Conservation (phyloP, 2,888 invertebrate genomes). For the Eupithecia dodoneata region DNA sequence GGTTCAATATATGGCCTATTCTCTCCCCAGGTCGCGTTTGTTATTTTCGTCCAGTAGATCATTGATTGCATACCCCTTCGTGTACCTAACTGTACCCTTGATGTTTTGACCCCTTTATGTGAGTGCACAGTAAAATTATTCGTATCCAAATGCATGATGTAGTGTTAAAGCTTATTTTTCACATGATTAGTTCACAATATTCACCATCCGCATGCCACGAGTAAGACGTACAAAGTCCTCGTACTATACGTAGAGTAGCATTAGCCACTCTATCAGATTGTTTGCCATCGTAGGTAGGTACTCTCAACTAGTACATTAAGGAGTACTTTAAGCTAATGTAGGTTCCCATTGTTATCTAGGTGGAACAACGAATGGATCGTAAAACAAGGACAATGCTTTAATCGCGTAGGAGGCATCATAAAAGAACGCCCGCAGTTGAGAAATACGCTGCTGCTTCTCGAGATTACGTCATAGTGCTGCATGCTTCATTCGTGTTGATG, state of each 20-base stretch:
- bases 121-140: slow-evolving; percentile 38
- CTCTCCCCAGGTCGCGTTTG: not conserved
- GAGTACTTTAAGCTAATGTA: slow-evolving; percentile 30
- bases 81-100: slow-evolving; percentile 1
- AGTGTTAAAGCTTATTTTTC: slow-evolving; percentile 39
- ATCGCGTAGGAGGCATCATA: slow-evolving; percentile 26
- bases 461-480: slow-evolving; percentile 36
- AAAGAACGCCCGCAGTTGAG: slow-evolving; percentile 29
- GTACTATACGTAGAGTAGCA: slow-evolving; percentile 8
- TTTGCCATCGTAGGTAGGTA: slow-evolving; percentile 27
- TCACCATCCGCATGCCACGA: slow-evolving; percentile 40
- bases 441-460: slow-evolving; percentile 38
- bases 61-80: slow-evolving; percentile 17
- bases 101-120: slow-evolving; percentile 37
- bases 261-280: slow-evolving; percentile 17
- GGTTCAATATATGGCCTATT: not conserved
- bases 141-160: slow-evolving; percentile 41
- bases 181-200: slow-evolving; percentile 26
- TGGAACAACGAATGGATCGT: slow-evolving; percentile 33
- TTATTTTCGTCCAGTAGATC: slow-evolving; percentile 9
- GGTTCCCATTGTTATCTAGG: slow-evolving; percentile 30
- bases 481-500: slow-evolving; percentile 42
- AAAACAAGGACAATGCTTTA: slow-evolving; percentile 27
- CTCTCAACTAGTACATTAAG: slow-evolving; percentile 29
- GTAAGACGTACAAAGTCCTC: not conserved